These are phyloP conservation scores for Cantharis lateralis DNA, from an alignment of 2,888 invertebrate genomes.

Conservation along the genomic window DNA sequence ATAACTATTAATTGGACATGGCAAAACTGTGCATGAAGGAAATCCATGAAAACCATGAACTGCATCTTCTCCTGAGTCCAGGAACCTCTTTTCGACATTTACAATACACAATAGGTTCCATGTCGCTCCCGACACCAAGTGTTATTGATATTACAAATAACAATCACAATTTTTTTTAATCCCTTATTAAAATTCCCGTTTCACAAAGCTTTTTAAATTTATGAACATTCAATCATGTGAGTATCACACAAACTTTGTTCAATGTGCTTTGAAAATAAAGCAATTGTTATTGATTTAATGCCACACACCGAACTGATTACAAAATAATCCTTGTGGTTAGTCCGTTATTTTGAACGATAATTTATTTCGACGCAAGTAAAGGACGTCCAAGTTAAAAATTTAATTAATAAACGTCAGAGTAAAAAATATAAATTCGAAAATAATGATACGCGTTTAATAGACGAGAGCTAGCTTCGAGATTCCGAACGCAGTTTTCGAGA, in stretches of 20 bases:
- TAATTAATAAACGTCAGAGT: neutral
- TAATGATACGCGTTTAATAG: too few species aligned
- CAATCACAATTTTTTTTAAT: neutral
- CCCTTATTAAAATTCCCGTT: neutral
- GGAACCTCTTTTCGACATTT: too few species aligned
- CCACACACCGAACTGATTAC: neutral
- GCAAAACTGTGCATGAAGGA: too few species aligned
- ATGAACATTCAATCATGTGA: neutral
- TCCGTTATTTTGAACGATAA: neutral
- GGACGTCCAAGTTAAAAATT: neutral
- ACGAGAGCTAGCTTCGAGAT: too few species aligned
- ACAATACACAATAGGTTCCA: neutral
- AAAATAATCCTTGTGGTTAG: neutral
- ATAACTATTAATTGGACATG: too few species aligned
- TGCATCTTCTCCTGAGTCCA: too few species aligned
- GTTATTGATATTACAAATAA: neutral
- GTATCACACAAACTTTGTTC: neutral
- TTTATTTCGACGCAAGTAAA: neutral
- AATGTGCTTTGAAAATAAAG: neutral
- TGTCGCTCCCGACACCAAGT: neutral
- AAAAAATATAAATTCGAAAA: neutral
- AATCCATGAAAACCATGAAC: too few species aligned
- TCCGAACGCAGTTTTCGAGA: too few species aligned
- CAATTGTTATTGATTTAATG: neutral
- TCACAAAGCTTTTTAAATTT: neutral